phyloP scores from a whole-genome alignment of 2,113 vertebrate species.

The Strix uralensis region DNA sequence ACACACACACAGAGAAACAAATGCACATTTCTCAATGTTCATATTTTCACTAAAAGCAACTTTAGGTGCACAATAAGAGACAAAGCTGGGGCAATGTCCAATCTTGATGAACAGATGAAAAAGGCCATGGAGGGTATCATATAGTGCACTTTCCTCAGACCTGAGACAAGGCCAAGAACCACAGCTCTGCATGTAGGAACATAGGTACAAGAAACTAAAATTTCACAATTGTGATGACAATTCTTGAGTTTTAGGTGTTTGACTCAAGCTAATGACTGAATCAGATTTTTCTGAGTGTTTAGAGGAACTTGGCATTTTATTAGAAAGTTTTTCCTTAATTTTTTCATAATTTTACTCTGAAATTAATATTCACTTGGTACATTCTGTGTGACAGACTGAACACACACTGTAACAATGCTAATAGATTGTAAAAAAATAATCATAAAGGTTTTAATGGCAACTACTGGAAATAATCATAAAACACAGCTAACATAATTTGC shows the following conservation, averaged over 20 bases:
- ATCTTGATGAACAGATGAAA: not conserved
- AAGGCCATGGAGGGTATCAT: fast-evolving
- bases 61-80: not conserved
- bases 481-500: not conserved
- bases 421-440: not conserved
- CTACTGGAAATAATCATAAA: not conserved
- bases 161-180: not conserved
- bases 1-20: not conserved
- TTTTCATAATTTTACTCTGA: not conserved
- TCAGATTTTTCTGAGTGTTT: not conserved
- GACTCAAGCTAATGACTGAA: not conserved
- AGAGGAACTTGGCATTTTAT: not conserved
- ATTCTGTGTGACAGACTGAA: not conserved
- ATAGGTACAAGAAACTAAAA: not conserved
- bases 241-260: not conserved
- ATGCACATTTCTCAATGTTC: not conserved
- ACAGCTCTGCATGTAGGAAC: not conserved
- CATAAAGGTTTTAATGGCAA: not conserved
- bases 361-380: not conserved
- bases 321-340: not conserved
- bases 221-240: fast-evolving
- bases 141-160: not conserved
- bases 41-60: not conserved
- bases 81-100: not conserved
- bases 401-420: not conserved